phyloP scores from a whole-genome alignment of 2,888 invertebrate genomes.

The Pseudococcus viburni region DNA sequence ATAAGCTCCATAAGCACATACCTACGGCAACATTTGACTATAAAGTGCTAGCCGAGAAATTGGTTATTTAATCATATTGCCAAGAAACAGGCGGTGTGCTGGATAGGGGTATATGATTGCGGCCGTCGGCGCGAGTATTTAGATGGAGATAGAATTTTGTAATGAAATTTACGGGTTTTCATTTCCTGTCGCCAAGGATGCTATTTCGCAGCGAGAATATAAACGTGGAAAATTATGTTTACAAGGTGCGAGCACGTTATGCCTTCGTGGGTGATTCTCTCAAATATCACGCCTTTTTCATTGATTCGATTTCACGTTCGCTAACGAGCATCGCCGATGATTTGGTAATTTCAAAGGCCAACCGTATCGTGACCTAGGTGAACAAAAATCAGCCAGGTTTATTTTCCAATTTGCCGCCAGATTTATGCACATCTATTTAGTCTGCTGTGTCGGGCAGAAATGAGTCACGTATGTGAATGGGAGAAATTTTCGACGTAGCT shows the following conservation, averaged over 20 bases:
- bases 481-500: not conserved
- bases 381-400: not conserved
- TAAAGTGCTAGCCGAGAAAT: not conserved
- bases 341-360: not conserved
- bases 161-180: constrained; percentile 51
- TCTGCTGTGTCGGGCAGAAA: not conserved
- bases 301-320: not conserved
- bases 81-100: no score
- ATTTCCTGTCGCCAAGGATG: constrained; percentile 33
- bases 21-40: not conserved
- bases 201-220: constrained; percentile 1
- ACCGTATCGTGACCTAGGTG: no score
- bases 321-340: not conserved
- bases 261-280: no score
- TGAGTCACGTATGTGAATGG: not conserved
- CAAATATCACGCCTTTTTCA: no score
- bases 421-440: not conserved
- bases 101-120: not conserved
- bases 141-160: constrained; percentile 49
- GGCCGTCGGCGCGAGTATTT: not conserved
- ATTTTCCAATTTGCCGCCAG: not conserved
- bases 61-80: constrained; percentile 49
- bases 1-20: no score
- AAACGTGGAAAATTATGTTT: constrained; percentile 38
- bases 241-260: not conserved